Base-by-base conservation (phyloP, 1,140 invertebrate species). In the Cyphomyrmex costatus region DNA sequence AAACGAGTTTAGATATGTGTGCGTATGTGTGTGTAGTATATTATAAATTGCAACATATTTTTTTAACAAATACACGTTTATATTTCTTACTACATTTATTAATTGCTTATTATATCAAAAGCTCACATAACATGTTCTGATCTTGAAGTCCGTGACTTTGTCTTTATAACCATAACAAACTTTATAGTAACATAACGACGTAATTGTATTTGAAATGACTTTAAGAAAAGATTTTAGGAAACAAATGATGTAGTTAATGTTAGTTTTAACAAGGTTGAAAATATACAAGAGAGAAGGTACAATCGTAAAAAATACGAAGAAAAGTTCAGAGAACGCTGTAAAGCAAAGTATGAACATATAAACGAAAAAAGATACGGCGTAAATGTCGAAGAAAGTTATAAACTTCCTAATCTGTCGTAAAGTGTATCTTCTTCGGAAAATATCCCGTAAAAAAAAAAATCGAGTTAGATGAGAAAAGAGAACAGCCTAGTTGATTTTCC, bases 401-500 rank as follows among this genome's bases (percentile, higher is more conserved):
- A 94, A 94, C 87, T 90, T 76, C 91, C 92, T 93, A 92, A 93
- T 94, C 93, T 92, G 86, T 93, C 92, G 92, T 93, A 93, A 94
- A 94, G 84, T 86, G 91, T 89, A 66, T 89, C 68, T 92, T 92
- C 92, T 91, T 84, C 86, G 58, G 79, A 36, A 65, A 56, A 49
- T 73, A 77, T 68, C 82, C 78, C 61, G 61, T 83, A 66, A 80
- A 90, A 86, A 66, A 80, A 90, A 86, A 78, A 58, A 73, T 53
- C 77, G 68, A 84, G 85, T 83, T 79, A 76, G 73, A 86, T 80
- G 86, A 91, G 86, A 86, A 89, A 76, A 27, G 56, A 19, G 46
- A 60, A 8, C 33, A 27, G 10, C 4, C 10, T 49, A 61, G 12
- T 71, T 42, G 27, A 10, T 30, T 60, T 27, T 46, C 24, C 16